These are phyloP conservation scores for Drosophila orena DNA, from an alignment of 1,140 invertebrate genomes.

Conservation along the genomic window DNA sequence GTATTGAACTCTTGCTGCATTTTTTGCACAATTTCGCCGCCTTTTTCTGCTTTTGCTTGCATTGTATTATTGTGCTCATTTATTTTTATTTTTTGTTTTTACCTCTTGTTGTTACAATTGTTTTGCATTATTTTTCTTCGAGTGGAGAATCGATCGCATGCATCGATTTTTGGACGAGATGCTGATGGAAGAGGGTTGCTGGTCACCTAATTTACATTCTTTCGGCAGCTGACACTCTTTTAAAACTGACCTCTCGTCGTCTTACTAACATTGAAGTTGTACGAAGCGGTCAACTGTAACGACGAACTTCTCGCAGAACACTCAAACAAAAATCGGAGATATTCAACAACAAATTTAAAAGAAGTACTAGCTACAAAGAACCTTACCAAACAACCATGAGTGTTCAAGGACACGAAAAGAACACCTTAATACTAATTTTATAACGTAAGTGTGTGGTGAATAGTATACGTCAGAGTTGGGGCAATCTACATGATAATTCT, in stretches of 20 bases:
- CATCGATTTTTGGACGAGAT: conserved; percentile 32
- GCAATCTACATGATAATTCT: not conserved
- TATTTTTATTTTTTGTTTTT: conserved; percentile 29
- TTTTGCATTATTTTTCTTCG: conserved; percentile 15
- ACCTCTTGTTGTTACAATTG: conserved; percentile 62
- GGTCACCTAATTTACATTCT: conserved; percentile 4
- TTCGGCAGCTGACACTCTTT: conserved; percentile 44
- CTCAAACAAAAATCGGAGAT: too few relatives aligned
- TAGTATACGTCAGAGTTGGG: too few relatives aligned
- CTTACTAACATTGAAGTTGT: conserved; percentile 29
- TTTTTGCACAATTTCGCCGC: conserved; percentile 70
- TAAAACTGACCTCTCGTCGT: conserved; percentile 26
- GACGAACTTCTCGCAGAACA: conserved; percentile 18
- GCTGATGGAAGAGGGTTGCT: conserved; percentile 10
- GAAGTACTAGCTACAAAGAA: too few relatives aligned
- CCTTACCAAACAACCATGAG: too few relatives aligned
- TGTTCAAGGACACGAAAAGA: too few relatives aligned
- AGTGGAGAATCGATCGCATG: conserved; percentile 9
- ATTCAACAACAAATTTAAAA: too few relatives aligned
- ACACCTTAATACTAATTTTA: too few relatives aligned
- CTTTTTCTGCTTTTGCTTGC: conserved; percentile 29
- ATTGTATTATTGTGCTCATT: conserved; percentile 28
- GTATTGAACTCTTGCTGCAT: conserved; percentile 80
- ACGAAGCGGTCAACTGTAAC: conserved; percentile 72
- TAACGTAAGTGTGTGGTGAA: too few relatives aligned